phyloP scores from a whole-genome alignment of 2,888 invertebrate genomes.

The Acleris literana region DNA sequence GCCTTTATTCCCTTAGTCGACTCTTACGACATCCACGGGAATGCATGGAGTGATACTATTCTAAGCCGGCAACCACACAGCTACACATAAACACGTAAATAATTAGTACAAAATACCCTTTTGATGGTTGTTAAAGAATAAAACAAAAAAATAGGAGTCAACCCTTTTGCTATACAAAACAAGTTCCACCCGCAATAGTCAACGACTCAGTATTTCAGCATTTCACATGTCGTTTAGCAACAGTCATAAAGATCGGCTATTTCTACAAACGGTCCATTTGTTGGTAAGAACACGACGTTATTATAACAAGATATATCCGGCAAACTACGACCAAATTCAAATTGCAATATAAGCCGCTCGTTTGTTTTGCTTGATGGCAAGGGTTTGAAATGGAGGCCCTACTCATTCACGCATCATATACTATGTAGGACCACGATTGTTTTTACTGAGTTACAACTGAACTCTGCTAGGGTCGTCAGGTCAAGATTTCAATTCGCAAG shows the following conservation, averaged over 20 bases:
- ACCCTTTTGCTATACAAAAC: slow-evolving; percentile 28
- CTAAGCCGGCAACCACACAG: too few relatives aligned
- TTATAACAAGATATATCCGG: slow-evolving; percentile 6
- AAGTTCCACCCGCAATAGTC: slow-evolving; percentile 23
- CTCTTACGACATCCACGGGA: too few relatives aligned
- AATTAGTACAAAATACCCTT: too few relatives aligned
- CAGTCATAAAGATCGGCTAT: slow-evolving; percentile 17
- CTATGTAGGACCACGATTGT: too few relatives aligned
- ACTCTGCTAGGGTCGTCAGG: slow-evolving; percentile 8
- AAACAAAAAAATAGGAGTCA: slow-evolving; percentile 23
- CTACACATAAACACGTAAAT: too few relatives aligned
- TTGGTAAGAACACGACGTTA: slow-evolving; percentile 15
- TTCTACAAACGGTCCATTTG: background rate
- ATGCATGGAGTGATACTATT: too few relatives aligned
- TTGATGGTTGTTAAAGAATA: too few relatives aligned
- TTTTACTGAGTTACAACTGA: background rate
- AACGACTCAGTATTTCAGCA: slow-evolving; percentile 30
- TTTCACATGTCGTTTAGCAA: slow-evolving; percentile 31
- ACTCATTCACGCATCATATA: too few relatives aligned
- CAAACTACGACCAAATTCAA: slow-evolving; percentile 10
- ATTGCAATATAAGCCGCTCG: slow-evolving; percentile 9
- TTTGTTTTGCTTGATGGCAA: slow-evolving; percentile 1
- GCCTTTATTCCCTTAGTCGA: too few relatives aligned
- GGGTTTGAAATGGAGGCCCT: background rate
- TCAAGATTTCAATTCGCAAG: slow-evolving; percentile 46